Percentiles rank a stretch among this genome's conserved stretches.
phyloP scores from a whole-genome alignment of 1,140 invertebrate genomes.

The Drosophila santomea region DNA sequence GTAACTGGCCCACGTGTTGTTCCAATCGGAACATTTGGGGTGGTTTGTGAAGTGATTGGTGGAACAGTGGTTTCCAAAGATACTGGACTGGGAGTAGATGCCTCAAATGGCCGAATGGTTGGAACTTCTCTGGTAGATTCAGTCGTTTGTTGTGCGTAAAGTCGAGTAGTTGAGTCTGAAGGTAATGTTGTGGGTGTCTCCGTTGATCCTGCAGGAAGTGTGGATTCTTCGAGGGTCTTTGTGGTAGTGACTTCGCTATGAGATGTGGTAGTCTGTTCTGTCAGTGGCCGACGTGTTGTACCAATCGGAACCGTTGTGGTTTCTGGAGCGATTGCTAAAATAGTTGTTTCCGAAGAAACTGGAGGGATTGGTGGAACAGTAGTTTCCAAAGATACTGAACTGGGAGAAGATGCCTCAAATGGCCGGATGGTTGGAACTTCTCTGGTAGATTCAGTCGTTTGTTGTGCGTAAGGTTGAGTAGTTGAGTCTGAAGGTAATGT shows the following conservation, averaged over 20 bases:
- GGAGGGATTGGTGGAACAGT: neutral
- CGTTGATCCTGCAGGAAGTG: no score
- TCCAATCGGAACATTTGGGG: neutral
- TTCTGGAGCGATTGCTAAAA: neutral
- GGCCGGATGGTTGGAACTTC: neutral
- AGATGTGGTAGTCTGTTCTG: neutral
- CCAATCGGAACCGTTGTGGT: neutral
- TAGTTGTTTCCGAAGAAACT: neutral
- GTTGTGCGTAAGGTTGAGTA: neutral
- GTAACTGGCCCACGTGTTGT: neutral
- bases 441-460: conserved; percentile 17
- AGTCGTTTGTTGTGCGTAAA: conserved; percentile 7
- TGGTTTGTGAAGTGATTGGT: neutral
- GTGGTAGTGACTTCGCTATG: neutral
- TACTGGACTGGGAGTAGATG: neutral
- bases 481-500: no score
- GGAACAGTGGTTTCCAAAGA: neutral
- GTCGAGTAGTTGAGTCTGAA: neutral
- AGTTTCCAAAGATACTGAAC: neutral
- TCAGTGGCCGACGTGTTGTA: neutral
- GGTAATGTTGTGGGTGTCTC: no score
- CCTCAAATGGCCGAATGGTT: no score
- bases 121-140: neutral
- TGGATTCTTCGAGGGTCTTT: neutral
- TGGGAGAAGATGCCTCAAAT: neutral